Conservation (phyloP, 2,797 vertebrate species). For the Phalloptychus januarius region DNA sequence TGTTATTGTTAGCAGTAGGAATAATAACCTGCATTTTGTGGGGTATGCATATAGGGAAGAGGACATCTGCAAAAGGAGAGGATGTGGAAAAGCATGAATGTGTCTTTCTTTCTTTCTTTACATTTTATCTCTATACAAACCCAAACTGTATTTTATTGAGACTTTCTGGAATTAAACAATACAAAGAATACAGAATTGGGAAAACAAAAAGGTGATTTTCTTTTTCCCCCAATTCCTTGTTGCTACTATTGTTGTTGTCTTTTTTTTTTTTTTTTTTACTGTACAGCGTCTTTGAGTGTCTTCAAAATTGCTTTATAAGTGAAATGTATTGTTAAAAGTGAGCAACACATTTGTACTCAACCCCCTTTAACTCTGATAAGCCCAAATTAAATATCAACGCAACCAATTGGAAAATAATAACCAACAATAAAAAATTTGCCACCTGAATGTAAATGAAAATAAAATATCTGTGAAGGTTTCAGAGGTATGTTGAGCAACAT, state of each 20-base stretch:
- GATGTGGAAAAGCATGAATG: background rate
- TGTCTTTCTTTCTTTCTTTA: background rate
- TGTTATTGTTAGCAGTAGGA: background rate
- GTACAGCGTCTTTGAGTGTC: no score
- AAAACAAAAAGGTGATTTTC: background rate
- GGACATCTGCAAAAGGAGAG: background rate
- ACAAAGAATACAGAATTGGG: background rate
- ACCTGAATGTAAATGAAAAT: background rate
- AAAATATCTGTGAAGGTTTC: background rate
- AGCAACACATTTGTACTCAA: background rate
- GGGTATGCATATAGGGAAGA: background rate
- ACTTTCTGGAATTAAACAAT: background rate
- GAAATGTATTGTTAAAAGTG: background rate
- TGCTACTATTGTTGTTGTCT: no score
- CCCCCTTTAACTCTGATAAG: background rate
- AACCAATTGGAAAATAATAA: background rate
- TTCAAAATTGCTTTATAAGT: no score
- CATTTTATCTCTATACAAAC: background rate
- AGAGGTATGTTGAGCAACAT: background rate
- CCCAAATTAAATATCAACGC: background rate
- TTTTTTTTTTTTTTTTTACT: no score
- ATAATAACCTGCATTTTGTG: background rate
- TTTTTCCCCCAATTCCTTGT: background rate
- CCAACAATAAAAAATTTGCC: background rate
- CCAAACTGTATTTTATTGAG: background rate